Percentiles rank a stretch among this genome's conserved stretches.
phyloP scores from a whole-genome alignment of 2,797 vertebrate species.

The Anguilla marmorata region DNA sequence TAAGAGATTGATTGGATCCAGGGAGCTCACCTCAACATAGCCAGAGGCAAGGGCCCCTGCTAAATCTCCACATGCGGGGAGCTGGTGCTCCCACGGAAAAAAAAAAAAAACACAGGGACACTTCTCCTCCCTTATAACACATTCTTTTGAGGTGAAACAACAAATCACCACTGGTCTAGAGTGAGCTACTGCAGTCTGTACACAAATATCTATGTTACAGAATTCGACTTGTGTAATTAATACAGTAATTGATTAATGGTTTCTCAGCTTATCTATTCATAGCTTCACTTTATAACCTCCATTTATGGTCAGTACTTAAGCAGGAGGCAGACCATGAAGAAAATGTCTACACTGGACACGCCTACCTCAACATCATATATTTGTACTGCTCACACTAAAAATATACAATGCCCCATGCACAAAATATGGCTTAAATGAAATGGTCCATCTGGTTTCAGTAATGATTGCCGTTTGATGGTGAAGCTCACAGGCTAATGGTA shows the following conservation, averaged over 20 bases:
- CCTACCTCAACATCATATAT: neutral
- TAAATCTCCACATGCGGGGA: slow-evolving; percentile 20
- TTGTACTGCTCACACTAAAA: neutral
- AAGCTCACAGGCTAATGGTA: slow-evolving; percentile 34
- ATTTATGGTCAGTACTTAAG: neutral
- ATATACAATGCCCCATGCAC: slow-evolving; percentile 37
- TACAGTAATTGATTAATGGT: neutral
- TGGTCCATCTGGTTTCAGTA: slow-evolving; percentile 53
- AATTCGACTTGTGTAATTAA: neutral
- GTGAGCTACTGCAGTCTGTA: neutral
- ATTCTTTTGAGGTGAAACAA: neutral
- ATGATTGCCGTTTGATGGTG: slow-evolving; percentile 48
- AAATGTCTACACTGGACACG: neutral
- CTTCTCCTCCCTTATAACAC: slow-evolving; percentile 6
- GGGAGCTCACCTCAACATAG: slow-evolving; percentile 22
- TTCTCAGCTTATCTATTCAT: neutral
- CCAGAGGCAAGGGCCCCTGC: slow-evolving; percentile 13
- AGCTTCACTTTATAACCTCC: neutral
- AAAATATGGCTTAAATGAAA: slow-evolving; percentile 47
- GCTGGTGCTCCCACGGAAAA: slow-evolving; percentile 26
- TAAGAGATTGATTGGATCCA: slow-evolving; percentile 24
- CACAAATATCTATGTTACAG: neutral
- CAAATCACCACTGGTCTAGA: neutral
- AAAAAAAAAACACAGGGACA: neutral
- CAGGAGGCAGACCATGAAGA: neutral